Evolutionary conservation across 2,888 invertebrate species (phyloP).

Genomic region (Andrena bicolor): DNA sequence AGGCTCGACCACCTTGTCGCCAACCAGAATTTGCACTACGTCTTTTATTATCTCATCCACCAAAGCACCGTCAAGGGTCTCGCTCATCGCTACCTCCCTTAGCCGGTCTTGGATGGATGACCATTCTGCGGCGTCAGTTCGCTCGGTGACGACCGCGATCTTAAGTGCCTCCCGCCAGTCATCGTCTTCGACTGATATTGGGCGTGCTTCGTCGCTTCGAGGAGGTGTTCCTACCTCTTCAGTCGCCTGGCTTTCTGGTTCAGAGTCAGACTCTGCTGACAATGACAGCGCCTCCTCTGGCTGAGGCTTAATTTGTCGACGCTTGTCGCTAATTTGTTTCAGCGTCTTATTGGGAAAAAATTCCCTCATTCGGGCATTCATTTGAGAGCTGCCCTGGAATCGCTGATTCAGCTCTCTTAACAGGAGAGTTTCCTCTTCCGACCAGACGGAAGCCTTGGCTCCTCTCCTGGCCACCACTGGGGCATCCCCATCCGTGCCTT

Average conservation of each 20-base stretch:
- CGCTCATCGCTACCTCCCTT: too few relatives aligned
- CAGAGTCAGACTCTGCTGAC: rapidly evolving
- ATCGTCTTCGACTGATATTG: rapidly evolving
- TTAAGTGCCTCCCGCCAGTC: too few relatives aligned
- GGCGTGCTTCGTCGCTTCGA: too few relatives aligned
- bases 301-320: background rate
- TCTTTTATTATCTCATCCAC: too few relatives aligned
- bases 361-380: conserved; percentile 7
- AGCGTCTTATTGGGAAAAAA: conserved; percentile 15
- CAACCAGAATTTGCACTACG: too few relatives aligned
- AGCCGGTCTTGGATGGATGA: too few relatives aligned
- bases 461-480: too few relatives aligned
- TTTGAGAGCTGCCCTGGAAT: background rate
- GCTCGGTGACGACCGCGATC: too few relatives aligned
- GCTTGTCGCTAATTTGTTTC: conserved; percentile 48
- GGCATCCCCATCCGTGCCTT: too few relatives aligned
- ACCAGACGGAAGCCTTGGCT: conserved; percentile 21
- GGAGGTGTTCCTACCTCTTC: too few relatives aligned
- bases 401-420: background rate
- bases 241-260: rapidly evolving
- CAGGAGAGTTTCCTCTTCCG: conserved; percentile 15
- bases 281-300: background rate
- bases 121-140: too few relatives aligned
- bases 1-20: too few relatives aligned
- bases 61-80: rapidly evolving